Evolutionary conservation across 1,140 invertebrate species (phyloP).

Genomic region (Anthonomus grandis): DNA sequence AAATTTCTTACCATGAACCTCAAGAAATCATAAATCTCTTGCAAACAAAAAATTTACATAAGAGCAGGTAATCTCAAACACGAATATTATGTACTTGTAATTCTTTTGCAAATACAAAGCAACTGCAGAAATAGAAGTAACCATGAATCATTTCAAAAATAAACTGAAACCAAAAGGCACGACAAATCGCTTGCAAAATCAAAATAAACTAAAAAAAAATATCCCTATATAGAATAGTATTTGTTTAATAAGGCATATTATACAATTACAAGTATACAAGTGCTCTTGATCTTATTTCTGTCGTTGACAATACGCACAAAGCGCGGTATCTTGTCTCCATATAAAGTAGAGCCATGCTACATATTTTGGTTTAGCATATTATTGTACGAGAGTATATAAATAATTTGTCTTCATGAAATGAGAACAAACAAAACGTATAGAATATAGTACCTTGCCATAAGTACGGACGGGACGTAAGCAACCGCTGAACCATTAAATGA

Average conservation of each 20-base stretch:
- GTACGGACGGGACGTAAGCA: constrained; percentile 4
- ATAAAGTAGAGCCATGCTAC: constrained; percentile 23
- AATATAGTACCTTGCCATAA: no score
- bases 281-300: constrained; percentile 16
- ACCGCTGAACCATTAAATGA: constrained; percentile 9
- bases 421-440: constrained; percentile 15
- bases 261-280: constrained; percentile 18
- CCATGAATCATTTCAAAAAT: no score
- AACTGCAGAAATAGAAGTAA: no score
- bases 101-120: no score
- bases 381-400: constrained; percentile 23
- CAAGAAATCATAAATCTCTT: no score
- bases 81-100: no score
- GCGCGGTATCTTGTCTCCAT: constrained; percentile 14
- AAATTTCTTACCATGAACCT: no score
- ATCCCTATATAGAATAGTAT: background rate
- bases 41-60: no score
- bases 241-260: constrained; percentile 24
- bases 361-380: constrained; percentile 26
- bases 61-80: no score
- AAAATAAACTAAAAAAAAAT: constrained; percentile 7
- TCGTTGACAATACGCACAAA: constrained; percentile 22
- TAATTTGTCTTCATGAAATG: constrained; percentile 28
- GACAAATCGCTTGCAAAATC: no score
- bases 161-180: no score